Base-by-base conservation (phyloP, 2,888 invertebrate genomes). In the Phengaris alcon region DNA sequence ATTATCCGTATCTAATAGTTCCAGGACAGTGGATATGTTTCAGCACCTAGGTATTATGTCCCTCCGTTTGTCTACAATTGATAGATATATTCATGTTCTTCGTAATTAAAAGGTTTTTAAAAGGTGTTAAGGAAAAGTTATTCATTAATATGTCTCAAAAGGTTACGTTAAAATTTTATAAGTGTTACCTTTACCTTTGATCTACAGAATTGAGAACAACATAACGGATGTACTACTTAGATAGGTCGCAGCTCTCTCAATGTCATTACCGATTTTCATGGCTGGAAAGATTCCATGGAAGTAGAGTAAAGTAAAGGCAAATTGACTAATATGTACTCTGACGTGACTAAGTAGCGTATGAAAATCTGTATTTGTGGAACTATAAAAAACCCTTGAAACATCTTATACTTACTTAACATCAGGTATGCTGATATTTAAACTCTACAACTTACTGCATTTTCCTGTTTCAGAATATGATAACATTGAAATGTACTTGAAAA, bases 261-360 rank as follows among this genome's bases (percentile, higher is more conserved):
- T 64, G 64, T 64, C 44, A 64, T 64, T 64, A 44, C 64, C 64
- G 64, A 64, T 64, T 64, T 64, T 64, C 64, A 64, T 64, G 64
- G 35, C 35, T 8, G 8, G 15, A 35, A 13, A 64, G 10, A 12
- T 64, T 64, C 35, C 35, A 12, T 55, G 13, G 54, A 15, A 59
- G 59, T 52, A 9, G 10, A 52, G 12, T 52, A 52, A 52, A 52
- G 4, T 12, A 12, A 2, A 12, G 52, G 52, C 52, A 12, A 10
- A 52, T 10, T 52, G 35, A 35, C 48, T 48, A 48, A 7, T 48
- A 22, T 22, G 22, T 22, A 57, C 9, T 57, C 8, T 57, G 15
- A 7, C n/a, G 15, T 57, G 57, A 57, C 57, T 15, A 48, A 35
- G 35, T 35, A 35, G 35, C 48, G 48, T 48, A 48, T 48, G 48